phyloP scores from a whole-genome alignment of 1,140 invertebrate species.

The Papilio machaon region DNA sequence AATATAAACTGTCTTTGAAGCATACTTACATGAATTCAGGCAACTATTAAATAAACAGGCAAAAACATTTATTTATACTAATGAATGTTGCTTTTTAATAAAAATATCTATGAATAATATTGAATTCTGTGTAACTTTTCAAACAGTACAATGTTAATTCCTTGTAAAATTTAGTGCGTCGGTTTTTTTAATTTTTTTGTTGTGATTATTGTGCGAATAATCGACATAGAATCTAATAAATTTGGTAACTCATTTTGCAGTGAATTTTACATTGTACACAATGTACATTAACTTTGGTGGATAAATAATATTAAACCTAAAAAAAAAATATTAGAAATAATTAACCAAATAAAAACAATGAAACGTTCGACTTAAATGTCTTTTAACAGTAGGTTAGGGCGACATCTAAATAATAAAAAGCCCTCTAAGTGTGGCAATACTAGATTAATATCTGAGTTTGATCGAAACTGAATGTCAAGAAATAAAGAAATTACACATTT shows the following conservation, averaged over 20 bases:
- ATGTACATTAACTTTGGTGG: slow-evolving; percentile 71
- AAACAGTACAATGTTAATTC: slow-evolving; percentile 4
- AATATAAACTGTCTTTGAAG: slow-evolving; percentile 20
- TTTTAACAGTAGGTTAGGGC: slow-evolving; percentile 58
- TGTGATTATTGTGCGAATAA: slow-evolving; percentile 57
- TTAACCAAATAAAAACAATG: slow-evolving; percentile 71
- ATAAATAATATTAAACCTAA: slow-evolving; percentile 65
- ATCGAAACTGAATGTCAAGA: slow-evolving; percentile 32
- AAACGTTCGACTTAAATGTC: slow-evolving; percentile 62
- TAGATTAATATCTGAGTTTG: slow-evolving; percentile 35
- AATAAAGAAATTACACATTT: background rate
- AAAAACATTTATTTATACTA: background rate
- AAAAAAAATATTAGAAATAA: slow-evolving; percentile 74
- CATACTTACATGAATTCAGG: background rate
- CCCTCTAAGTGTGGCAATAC: slow-evolving; percentile 1
- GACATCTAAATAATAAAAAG: background rate
- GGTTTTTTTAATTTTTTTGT: background rate
- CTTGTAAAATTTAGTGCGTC: slow-evolving; percentile 19
- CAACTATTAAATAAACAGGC: slow-evolving; percentile 3
- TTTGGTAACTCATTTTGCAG: slow-evolving; percentile 67
- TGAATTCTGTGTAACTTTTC: slow-evolving; percentile 4
- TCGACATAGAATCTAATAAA: slow-evolving; percentile 54
- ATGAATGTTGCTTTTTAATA: background rate
- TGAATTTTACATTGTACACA: slow-evolving; percentile 49
- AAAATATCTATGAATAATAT: background rate